Evolutionary conservation across 1,140 invertebrate genomes (phyloP), one percentile per base, ranked within the genome.

Genomic region (Penaeus japonicus): DNA sequence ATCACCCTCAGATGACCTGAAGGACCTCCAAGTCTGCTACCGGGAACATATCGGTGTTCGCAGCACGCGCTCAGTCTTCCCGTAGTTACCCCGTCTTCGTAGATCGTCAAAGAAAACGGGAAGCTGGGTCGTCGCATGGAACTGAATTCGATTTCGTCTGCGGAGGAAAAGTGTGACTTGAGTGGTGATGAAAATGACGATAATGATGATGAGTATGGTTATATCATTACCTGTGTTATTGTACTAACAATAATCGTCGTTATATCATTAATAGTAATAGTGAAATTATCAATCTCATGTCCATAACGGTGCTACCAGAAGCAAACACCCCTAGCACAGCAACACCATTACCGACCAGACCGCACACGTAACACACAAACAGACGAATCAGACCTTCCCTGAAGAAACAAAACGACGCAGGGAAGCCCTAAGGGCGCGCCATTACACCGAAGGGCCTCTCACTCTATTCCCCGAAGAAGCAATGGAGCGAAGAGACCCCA

Each of bases 101-200:
- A 89, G 39, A 89, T 89, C 4, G 89, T 89, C 27, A 89, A n/a
- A 5, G 89, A 89, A 75, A 89, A 89, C 27, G 89, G 89, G 47
- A 87, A 87, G 30, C 84, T 84, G 17, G 54, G 47, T 18, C 84
- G 79, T 18, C 89, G 78, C 84, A 89, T 79, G 39, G 89, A 89
- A 53, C 27, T 85, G 57, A 89, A 81, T 22, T 86, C 82, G 57
- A 89, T 89, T 57, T 89, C 85, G 39, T 89, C 89, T 88, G 57
- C 1, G 24, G 20, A 55, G 10, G 53, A 35, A 35, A 70, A 85
- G 47, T 20, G 22, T 39, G 2, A 47, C 2, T 35, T 73, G 18
- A 59, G 47, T 39, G 24, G 62, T 84, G 55, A 62, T 62, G 22
- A 5, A 32, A n/a, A 24, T 15, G 1, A 55, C 57, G 24, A 32